Evolutionary conservation across 53 echinoderm and acorn worm species (phyloP).

Genomic region (Arbacia lixula): DNA sequence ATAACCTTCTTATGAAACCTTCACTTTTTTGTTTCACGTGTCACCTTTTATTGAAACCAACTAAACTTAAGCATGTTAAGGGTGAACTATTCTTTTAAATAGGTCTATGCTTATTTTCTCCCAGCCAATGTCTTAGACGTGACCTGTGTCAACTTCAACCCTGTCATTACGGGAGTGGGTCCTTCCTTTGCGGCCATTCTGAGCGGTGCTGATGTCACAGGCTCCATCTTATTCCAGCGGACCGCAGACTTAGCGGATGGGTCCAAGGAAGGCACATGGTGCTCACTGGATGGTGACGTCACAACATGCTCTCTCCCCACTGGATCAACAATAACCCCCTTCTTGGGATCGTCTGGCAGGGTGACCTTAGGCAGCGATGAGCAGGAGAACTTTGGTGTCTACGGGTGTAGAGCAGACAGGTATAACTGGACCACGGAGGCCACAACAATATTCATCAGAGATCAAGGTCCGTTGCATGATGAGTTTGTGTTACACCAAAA

Average conservation of each 20-base stretch:
- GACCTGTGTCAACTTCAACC: conserved; percentile 44
- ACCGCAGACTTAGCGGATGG: neutral
- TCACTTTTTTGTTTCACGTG: too few relatives aligned
- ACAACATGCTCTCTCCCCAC: neutral
- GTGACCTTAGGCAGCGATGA: neutral
- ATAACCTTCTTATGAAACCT: too few relatives aligned
- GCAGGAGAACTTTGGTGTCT: conserved; percentile 12
- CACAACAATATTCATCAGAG: neutral
- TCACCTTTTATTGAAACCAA: too few relatives aligned
- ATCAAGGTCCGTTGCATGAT: neutral
- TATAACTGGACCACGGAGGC: conserved; percentile 34
- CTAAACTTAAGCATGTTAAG: too few relatives aligned
- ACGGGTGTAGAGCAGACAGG: conserved; percentile 14
- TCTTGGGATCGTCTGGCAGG: neutral
- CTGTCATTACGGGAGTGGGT: neutral
- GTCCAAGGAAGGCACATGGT: neutral
- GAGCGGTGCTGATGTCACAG: conserved; percentile 19
- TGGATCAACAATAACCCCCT: neutral
- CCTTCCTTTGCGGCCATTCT: conserved; percentile 25
- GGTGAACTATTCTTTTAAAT: too few relatives aligned
- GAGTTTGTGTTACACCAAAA: too few relatives aligned
- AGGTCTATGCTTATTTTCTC: too few relatives aligned
- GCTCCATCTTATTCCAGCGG: conserved; percentile 1
- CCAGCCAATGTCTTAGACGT: conserved; percentile 30
- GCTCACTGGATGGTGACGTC: neutral